phyloP scores from a whole-genome alignment of 1,140 invertebrate genomes.

The Adelges cooleyi region DNA sequence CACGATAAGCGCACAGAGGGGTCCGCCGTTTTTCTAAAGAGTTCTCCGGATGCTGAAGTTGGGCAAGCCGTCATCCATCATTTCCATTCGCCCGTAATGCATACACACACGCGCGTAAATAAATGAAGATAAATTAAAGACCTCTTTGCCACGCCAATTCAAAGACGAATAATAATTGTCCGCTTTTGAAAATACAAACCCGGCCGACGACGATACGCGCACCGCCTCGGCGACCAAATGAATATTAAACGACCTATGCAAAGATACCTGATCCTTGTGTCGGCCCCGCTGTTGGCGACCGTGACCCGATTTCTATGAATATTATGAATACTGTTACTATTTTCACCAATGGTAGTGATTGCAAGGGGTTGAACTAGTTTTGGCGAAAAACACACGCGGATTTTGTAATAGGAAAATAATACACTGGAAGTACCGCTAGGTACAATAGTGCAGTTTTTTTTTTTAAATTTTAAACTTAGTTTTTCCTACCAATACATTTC shows the following conservation, averaged over 20 bases:
- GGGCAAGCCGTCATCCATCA: constrained; percentile 2
- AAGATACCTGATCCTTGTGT: no score
- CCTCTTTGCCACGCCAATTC: neutral
- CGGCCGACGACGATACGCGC: neutral
- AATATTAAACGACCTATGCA: constrained; percentile 15
- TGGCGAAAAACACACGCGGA: neutral
- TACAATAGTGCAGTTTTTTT: no score
- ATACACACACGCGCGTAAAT: neutral
- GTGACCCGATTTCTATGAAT: no score
- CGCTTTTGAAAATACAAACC: neutral
- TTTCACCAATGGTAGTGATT: neutral
- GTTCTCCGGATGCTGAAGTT: neutral
- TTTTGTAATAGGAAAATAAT: no score
- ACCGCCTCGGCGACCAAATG: neutral
- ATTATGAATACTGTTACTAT: neutral
- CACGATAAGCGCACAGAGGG: neutral
- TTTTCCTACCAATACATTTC: no score
- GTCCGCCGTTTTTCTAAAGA: neutral
- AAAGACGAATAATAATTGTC: neutral
- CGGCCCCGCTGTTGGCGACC: no score
- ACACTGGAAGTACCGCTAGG: no score
- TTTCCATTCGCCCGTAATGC: neutral
- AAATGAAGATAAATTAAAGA: neutral
- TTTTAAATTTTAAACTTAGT: no score
- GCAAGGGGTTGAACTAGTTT: neutral